Evolutionary conservation across 2,113 vertebrate genomes (phyloP), one percentile per base, ranked within the genome.

Genomic region (Scortum barcoo): DNA sequence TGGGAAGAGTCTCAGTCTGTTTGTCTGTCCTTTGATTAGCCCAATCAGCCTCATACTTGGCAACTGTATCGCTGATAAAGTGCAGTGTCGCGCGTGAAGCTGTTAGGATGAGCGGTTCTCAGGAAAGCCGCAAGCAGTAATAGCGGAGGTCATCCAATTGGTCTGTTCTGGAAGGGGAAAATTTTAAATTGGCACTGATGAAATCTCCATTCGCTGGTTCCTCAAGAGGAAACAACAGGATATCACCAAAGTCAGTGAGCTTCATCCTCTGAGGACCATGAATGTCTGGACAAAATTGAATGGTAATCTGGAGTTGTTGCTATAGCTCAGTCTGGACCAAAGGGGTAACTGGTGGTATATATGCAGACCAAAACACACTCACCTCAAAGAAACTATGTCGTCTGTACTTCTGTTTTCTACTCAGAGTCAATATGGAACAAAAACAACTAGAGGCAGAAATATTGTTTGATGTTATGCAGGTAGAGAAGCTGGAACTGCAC

Each of bases 391-490:
- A 66, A 58, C 24, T 13, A 40, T 13, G 11, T 38, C 46, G 40
- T 48, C 70, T 71, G 50, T 46, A 48, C 33, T 33, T n/a, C n/a
- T 28, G 24, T 83, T 78, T 78, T 38, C 62, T 44, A 19, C 70
- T 53, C 38, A 22, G 8, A 67, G 44, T 56, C 66, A 61, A 1
- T 62, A 46, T 20, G 44, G 7, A 46, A 24, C 58, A 40, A 62
- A 58, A 56, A 28, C 58, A 73, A 51, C 65, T 42, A 6, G 38
- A 76, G 72, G 66, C 72, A 60, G 42, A 62, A 13, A 38, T 44
- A 66, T 60, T 17, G 12, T 60, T 63, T 65, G 28, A 54, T 65
- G 14, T 60, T 46, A 46, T 11, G n/a, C 26, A 33, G 19, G 40
- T 24, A 42, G 54, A 72, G 62, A 76, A 48, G 30, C 10, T 42